Conservation (phyloP, 2,797 vertebrate species). For the Acanthurus lineatus region DNA sequence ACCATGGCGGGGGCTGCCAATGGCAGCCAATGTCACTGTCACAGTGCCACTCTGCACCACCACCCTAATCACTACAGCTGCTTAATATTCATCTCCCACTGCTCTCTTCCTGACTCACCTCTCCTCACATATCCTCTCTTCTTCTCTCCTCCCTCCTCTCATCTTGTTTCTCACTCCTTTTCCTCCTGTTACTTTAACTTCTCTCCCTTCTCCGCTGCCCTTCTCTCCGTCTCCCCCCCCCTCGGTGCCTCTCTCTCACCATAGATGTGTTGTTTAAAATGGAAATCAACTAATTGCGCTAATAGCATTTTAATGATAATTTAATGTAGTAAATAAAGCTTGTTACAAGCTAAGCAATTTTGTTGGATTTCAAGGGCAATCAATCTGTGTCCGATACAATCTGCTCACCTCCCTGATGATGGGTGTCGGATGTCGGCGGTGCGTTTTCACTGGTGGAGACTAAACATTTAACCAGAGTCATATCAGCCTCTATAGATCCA, state of each 20-base stretch:
- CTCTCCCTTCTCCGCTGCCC: background rate
- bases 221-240: background rate
- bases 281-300: conserved; percentile 76
- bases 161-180: background rate
- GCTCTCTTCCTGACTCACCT: conserved; percentile 69
- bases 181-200: conserved; percentile 18
- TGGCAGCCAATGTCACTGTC: conserved; percentile 93
- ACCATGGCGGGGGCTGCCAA: conserved; percentile 87
- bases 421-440: conserved; percentile 25
- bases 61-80: conserved; percentile 86
- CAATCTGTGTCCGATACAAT: conserved; percentile 72
- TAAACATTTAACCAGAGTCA: background rate
- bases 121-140: conserved; percentile 41
- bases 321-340: conserved; percentile 81
- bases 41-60: conserved; percentile 87
- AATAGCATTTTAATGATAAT: conserved; percentile 81
- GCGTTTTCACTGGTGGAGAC: conserved; percentile 30
- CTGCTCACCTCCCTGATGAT: conserved; percentile 57
- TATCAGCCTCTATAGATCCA: conserved; percentile 8
- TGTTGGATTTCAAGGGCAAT: conserved; percentile 79
- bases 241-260: conserved; percentile 8
- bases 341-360: conserved; percentile 76
- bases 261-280: conserved; percentile 69
- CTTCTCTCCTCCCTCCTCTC: conserved; percentile 30
- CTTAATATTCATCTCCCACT: conserved; percentile 84